Evolutionary conservation across 1,140 invertebrate species (phyloP).

Genomic region (Mya arenaria): DNA sequence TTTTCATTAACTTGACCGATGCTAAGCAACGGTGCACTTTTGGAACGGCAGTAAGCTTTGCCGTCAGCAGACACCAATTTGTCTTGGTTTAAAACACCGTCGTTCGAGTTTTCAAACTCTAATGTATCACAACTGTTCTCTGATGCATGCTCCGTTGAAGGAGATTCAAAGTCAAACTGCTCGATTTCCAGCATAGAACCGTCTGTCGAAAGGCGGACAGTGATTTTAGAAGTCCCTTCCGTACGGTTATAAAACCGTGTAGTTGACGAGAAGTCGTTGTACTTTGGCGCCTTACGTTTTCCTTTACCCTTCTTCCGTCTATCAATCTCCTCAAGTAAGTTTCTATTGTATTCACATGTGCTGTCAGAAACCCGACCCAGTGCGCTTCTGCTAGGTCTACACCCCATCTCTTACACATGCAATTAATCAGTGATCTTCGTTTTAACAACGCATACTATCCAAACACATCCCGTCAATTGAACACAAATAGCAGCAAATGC

Average conservation of each 20-base stretch:
- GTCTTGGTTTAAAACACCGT: too few species aligned
- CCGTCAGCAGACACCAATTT: too few species aligned
- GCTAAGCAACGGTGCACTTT: too few species aligned
- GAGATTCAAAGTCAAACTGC: slow-evolving; percentile 40
- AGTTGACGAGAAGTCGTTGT: slow-evolving; percentile 45
- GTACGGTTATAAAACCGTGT: slow-evolving; percentile 21
- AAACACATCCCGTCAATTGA: too few species aligned
- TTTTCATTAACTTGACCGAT: too few species aligned
- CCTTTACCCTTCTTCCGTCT: slow-evolving; percentile 35
- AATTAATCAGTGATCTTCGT: too few species aligned
- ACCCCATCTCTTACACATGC: slow-evolving; percentile 47
- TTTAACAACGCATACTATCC: too few species aligned
- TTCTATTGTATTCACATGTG: slow-evolving; percentile 41
- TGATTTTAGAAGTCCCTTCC: slow-evolving; percentile 29
- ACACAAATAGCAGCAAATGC: too few species aligned
- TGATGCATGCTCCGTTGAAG: too few species aligned
- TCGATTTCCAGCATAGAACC: slow-evolving; percentile 53
- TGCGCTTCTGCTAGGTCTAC: slow-evolving; percentile 40
- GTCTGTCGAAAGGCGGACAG: slow-evolving; percentile 44
- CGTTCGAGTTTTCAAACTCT: too few species aligned
- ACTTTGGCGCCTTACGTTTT: slow-evolving; percentile 6
- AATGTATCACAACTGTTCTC: too few species aligned
- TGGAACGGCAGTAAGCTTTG: too few species aligned
- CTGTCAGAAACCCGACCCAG: slow-evolving; percentile 36
- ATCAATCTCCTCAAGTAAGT: slow-evolving; percentile 30